Percentiles rank a stretch among this genome's conserved stretches.
phyloP scores from a whole-genome alignment of 2,888 invertebrate genomes.

The Flexamia atlantica region DNA sequence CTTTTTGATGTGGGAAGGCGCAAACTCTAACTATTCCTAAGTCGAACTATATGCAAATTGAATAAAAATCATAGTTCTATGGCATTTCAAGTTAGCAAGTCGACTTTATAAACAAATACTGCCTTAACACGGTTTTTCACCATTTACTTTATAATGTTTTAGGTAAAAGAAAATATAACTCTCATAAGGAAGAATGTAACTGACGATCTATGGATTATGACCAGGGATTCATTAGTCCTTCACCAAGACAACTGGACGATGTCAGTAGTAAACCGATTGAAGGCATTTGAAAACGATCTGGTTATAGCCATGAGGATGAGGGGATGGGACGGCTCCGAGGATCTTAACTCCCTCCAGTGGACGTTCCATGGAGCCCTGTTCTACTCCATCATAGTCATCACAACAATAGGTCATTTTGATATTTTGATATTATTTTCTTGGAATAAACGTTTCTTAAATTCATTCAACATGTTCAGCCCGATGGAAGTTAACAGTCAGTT shows the following conservation, averaged over 20 bases:
- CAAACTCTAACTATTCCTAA: too few relatives aligned
- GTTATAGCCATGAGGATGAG: conserved; percentile 90
- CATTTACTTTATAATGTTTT: too few relatives aligned
- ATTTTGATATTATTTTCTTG: too few relatives aligned
- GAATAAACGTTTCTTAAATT: too few relatives aligned
- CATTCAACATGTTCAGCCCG: too few relatives aligned
- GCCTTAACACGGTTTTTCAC: too few relatives aligned
- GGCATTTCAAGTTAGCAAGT: too few relatives aligned
- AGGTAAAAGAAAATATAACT: conserved; percentile 89
- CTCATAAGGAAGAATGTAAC: conserved; percentile 86
- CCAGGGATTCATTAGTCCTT: conserved; percentile 80
- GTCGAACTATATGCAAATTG: too few relatives aligned
- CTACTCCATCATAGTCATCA: conserved; percentile 97
- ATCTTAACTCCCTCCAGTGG: conserved; percentile 82
- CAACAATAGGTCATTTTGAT: conserved; percentile 93
- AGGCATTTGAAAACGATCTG: conserved; percentile 84
- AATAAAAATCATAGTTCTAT: too few relatives aligned
- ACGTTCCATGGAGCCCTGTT: conserved; percentile 93
- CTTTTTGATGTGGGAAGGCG: too few relatives aligned
- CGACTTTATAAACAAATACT: too few relatives aligned
- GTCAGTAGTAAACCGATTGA: conserved; percentile 77
- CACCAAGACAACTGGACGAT: conserved; percentile 89
- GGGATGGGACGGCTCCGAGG: conserved; percentile 91
- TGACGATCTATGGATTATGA: conserved; percentile 87
- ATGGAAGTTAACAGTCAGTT: too few relatives aligned